Evolutionary conservation across 2,888 invertebrate genomes (phyloP).

Genomic region (Sphaerophoria rueppellii): DNA sequence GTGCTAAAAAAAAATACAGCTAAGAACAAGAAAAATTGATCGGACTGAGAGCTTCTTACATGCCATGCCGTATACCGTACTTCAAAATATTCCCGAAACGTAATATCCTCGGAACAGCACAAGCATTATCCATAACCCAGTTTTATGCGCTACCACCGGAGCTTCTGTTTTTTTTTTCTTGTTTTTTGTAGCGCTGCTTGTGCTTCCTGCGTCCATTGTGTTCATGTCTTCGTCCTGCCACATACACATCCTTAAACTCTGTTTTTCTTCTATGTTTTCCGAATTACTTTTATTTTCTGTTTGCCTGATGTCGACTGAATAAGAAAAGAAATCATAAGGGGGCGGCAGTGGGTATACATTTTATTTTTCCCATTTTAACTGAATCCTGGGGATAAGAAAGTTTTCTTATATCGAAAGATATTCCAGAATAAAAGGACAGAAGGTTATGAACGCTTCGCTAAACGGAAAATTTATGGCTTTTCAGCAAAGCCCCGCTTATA

Average conservation of each 20-base stretch:
- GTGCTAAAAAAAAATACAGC: conserved; percentile 30
- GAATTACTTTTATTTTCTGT: conserved; percentile 71
- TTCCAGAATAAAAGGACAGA: conserved; percentile 70
- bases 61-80: conserved; percentile 46
- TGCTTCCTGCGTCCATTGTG: conserved; percentile 63
- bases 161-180: conserved; percentile 25
- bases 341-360: not conserved
- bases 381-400: conserved; percentile 69
- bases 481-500: conserved; percentile 64
- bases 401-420: conserved; percentile 52
- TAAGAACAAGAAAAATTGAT: conserved; percentile 64
- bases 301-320: conserved; percentile 53
- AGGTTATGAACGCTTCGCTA: conserved; percentile 74
- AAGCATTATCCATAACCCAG: conserved; percentile 72
- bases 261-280: conserved; percentile 55
- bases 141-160: conserved; percentile 56
- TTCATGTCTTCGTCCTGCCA: conserved; percentile 68
- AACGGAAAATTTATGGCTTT: conserved; percentile 73
- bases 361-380: conserved; percentile 2
- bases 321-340: conserved; percentile 51
- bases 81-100: conserved; percentile 40
- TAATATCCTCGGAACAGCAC: conserved; percentile 62
- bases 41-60: conserved; percentile 58
- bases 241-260: conserved; percentile 61
- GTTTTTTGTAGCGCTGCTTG: conserved; percentile 2